Evolutionary conservation across 2,888 invertebrate genomes (phyloP), one percentile per base, ranked within the genome.

Genomic region (Ectemnius cavifrons): DNA sequence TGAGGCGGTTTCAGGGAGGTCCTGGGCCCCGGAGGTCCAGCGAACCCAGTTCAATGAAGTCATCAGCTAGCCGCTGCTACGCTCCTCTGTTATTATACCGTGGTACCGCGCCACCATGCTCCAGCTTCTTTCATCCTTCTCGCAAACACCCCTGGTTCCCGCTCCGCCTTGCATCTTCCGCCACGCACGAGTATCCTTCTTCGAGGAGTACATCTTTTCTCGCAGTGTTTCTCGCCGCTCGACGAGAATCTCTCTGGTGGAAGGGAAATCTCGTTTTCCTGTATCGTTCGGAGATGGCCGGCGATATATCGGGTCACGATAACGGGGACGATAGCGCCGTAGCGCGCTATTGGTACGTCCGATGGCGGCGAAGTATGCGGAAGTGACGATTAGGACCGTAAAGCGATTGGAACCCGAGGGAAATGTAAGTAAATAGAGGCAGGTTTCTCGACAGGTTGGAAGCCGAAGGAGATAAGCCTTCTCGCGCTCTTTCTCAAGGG

Each of bases 1-100:
- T 88, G 88, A 89, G 89, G 88, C 87, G 88, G 88, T 89, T 91
- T 90, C 91, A 90, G 90, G 89, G 91, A 90, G 89, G 90, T 91
- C 90, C 88, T 84, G 83, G 63, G 84, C 86, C 88, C 82, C 83
- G 77, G 85, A 86, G 80, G 79, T 77, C 73, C 70, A 79, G 79
- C 81, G 75, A 70, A 81, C 81, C 81, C 84, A 86, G 88, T 90
- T 91, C 90, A 91, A 91, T 91, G 91, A 91, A 91, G 91, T 91
- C 91, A 91, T 91, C 91, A 91, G 89, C 90, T 88, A 89, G 89
- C 87, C 78, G 83, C 81, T 84, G 83, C 83, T 82, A 79, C 86
- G 85, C 84, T 86, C 88, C 87, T 88, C 90, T 90, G 91, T 91
- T 90, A 91, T 91, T 91, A 91, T 87, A 89, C 86, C 89, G 85